A percentile compares a stretch with the other conserved stretches of the same genome.
These are phyloP conservation scores for Paradoxurus hermaphroditus DNA, from an alignment of 2,113 vertebrate genomes.

Conservation along the genomic window DNA sequence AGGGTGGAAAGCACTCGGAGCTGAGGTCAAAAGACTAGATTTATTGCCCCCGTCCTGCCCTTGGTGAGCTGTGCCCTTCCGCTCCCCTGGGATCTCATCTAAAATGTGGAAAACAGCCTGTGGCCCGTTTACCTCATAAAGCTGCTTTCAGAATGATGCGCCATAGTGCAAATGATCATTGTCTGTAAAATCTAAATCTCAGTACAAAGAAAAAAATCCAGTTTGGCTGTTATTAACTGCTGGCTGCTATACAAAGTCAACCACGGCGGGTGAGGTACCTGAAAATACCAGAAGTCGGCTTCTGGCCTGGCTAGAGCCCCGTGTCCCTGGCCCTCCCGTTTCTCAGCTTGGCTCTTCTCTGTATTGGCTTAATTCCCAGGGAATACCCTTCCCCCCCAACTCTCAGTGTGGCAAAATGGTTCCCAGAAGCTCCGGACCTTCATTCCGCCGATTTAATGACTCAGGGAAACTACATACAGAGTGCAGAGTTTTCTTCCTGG, in stretches of 20 bases:
- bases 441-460: background rate
- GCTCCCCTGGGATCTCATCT: background rate
- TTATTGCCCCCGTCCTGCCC: background rate
- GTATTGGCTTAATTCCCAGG: background rate
- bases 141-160: background rate
- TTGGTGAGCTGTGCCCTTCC: background rate
- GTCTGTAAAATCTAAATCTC: background rate
- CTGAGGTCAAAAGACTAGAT: background rate
- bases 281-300: background rate
- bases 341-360: background rate
- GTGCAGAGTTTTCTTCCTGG: background rate
- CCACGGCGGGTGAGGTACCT: background rate
- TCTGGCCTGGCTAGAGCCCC: background rate
- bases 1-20: background rate
- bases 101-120: background rate
- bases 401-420: background rate
- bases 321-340: background rate
- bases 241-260: background rate
- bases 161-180: background rate
- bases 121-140: background rate
- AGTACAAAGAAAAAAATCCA: background rate
- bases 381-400: background rate
- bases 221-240: background rate
- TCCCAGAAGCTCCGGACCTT: background rate
- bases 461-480: background rate